phyloP scores from a whole-genome alignment of 2,113 vertebrate species.

The Pao palembangensis region DNA sequence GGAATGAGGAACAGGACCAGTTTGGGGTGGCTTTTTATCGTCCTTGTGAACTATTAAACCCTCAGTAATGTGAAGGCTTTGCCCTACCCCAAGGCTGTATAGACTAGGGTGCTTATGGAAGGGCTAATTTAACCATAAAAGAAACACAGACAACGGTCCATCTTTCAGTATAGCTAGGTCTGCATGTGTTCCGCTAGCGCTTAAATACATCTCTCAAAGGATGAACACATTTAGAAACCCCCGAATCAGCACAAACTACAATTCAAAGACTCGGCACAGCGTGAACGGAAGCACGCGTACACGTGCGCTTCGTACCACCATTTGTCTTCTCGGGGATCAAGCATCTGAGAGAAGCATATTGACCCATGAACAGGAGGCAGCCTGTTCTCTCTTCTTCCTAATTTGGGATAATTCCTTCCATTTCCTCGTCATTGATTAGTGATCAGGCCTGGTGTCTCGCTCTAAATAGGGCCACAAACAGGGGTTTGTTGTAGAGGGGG shows the following conservation, averaged over 20 bases:
- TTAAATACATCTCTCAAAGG: constrained; percentile 35
- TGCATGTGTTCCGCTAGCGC: constrained; percentile 51
- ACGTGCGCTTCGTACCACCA: constrained; percentile 12
- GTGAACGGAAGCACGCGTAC: constrained; percentile 2
- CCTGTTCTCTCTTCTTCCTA: constrained; percentile 68
- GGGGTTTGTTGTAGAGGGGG: constrained; percentile 18
- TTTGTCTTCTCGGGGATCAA: constrained; percentile 46
- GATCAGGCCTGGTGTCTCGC: constrained; percentile 64
- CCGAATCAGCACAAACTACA: constrained; percentile 51
- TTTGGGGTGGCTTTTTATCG: not conserved
- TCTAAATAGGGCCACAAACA: constrained; percentile 60
- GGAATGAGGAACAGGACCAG: not conserved
- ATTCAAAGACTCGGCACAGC: constrained; percentile 35
- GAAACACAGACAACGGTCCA: constrained; percentile 27
- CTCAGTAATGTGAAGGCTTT: constrained; percentile 28
- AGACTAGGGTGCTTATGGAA: constrained; percentile 35
- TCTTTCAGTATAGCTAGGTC: constrained; percentile 45
- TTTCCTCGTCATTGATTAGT: constrained; percentile 77
- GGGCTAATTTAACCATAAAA: constrained; percentile 41
- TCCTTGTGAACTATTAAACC: too few relatives aligned
- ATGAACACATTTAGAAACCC: constrained; percentile 28
- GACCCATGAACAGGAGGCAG: constrained; percentile 59
- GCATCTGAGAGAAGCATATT: constrained; percentile 60
- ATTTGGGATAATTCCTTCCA: constrained; percentile 76
- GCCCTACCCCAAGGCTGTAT: constrained; percentile 45